Evolutionary conservation across 2,888 invertebrate species (phyloP), one percentile per base, ranked within the genome.

Genomic region (Lepidochrysops patricia): DNA sequence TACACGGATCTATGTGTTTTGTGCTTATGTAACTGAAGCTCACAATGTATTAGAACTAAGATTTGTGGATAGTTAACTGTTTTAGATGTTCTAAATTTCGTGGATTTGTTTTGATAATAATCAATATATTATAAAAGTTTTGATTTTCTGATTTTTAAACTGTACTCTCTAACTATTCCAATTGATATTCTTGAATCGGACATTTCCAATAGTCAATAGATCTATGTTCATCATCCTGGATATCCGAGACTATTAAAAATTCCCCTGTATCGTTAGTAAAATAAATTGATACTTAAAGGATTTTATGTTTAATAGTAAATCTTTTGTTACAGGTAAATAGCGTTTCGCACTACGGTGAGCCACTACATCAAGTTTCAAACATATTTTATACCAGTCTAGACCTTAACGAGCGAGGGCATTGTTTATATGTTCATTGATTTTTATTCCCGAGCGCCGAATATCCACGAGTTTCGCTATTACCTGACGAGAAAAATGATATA

Each of bases 321-420:
- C 43, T 69, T 73, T 67, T 68, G 70, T 77, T 74, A 63, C 80
- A 79, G 80, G 80, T 80, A 80, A 78, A 75, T 71, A 70, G 57
- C 63, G 52, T 54, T 43, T 59, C 58, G 60, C 49, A 67, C 70
- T 59, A 58, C 57, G 63, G 67, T 65, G 64, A 68, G 66, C 49
- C 48, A 57, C 29, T 54, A 54, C 54, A 29, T 54, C 54, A 54
- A 52, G 54, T 29, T 54, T 15, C 54, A 32, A 54, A 54, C 54
- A 54, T 54, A 54, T 54, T 54, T 54, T 54, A 54, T 52, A 52
- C 54, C 29, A 32, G 54, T 26, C 50, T 26, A 50, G 50, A 54
- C 54, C 54, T 54, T 54, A 54, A 54, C 54, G 54, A 29, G 54
- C 52, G 13, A 26, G 13, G 26, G 52, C 26, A 52, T 54, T 54